Conservation (phyloP, 1,140 invertebrate genomes). For the Micrasema longulum region DNA sequence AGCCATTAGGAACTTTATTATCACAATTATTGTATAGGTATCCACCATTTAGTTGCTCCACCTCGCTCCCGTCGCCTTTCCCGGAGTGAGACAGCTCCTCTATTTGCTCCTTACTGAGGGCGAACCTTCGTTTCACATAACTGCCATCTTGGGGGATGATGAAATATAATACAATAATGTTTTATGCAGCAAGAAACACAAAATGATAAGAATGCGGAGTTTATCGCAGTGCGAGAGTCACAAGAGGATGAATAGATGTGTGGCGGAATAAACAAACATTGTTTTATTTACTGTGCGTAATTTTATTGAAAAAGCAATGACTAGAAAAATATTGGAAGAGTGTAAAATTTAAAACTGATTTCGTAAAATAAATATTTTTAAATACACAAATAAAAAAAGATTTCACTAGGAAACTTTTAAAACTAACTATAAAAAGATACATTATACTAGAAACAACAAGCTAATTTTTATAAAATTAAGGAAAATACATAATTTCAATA, state of each 20-base stretch:
- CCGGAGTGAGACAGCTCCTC: constrained; percentile 60
- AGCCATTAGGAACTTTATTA: constrained; percentile 54
- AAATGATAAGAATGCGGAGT: constrained; percentile 10
- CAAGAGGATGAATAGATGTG: not conserved
- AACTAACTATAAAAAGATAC: no score
- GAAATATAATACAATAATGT: constrained; percentile 48
- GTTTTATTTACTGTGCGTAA: no score
- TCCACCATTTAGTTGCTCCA: constrained; percentile 17
- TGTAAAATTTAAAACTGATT: no score
- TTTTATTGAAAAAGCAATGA: constrained; percentile 5
- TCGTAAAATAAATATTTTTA: no score
- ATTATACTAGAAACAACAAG: no score
- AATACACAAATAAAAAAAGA: no score
- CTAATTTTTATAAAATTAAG: no score
- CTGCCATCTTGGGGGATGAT: constrained; percentile 65
- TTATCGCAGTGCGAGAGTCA: no score
- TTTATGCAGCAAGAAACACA: constrained; percentile 41
- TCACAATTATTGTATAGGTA: constrained; percentile 39
- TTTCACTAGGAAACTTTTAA: no score
- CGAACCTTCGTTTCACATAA: constrained; percentile 69
- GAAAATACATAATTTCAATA: no score
- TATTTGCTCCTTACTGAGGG: constrained; percentile 69
- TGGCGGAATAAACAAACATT: not conserved
- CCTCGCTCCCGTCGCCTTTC: constrained; percentile 35
- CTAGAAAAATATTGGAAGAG: not conserved